phyloP scores from a whole-genome alignment of 2,113 vertebrate species.

The Centropus bengalensis region DNA sequence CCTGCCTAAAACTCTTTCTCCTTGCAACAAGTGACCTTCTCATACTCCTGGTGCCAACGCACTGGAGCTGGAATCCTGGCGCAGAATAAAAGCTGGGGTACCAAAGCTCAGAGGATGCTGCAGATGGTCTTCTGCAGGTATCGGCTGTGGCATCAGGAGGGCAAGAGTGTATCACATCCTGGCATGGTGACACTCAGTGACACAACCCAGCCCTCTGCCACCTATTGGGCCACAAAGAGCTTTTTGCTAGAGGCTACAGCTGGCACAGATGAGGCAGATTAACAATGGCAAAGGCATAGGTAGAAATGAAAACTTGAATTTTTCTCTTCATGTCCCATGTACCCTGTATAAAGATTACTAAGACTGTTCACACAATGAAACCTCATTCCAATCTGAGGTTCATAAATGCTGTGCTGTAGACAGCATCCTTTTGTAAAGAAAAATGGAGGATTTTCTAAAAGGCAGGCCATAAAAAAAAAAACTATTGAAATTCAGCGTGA shows the following conservation, averaged over 20 bases:
- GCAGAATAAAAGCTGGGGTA: neutral
- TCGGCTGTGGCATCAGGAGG: neutral
- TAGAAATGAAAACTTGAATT: neutral
- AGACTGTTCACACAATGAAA: neutral
- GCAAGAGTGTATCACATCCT: neutral
- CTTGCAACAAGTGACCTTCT: neutral
- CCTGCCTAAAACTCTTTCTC: neutral
- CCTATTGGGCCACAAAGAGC: neutral
- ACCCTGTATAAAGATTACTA: neutral
- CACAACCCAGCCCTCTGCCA: neutral
- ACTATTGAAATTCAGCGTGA: neutral
- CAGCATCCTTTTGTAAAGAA: neutral
- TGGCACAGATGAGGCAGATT: neutral
- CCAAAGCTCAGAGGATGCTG: neutral
- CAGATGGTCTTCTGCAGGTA: neutral
- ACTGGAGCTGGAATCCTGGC: neutral
- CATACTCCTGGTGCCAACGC: rapidly evolving
- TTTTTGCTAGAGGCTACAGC: neutral
- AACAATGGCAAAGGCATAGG: neutral
- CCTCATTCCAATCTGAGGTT: neutral
- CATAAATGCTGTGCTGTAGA: neutral
- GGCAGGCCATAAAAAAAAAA: neutral
- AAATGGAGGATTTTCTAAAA: neutral
- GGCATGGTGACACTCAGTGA: neutral
- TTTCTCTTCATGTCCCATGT: neutral